A percentile compares a stretch with the other conserved stretches of the same genome.
Conservation (phyloP, 2,888 invertebrate species). For the Rhyacophila evoluta region DNA sequence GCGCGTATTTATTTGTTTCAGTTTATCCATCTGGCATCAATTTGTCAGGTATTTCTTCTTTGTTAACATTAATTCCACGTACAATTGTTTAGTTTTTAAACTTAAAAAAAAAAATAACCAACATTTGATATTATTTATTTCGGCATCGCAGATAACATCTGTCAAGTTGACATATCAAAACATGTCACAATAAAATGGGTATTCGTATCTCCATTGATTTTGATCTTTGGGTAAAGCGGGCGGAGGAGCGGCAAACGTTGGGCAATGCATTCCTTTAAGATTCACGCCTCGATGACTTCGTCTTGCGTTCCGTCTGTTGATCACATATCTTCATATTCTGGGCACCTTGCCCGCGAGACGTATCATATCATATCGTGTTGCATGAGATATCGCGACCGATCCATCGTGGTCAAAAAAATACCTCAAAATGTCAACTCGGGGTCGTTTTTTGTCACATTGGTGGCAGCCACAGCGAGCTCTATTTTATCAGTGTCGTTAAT, state of each 20-base stretch:
- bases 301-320: neutral
- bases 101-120: too few species aligned
- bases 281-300: neutral
- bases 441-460: neutral
- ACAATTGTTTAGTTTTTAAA: too few species aligned
- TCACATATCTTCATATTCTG: neutral
- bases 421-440: neutral
- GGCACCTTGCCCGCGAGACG: neutral
- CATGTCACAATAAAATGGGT: too few species aligned
- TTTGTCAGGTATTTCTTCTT: too few species aligned
- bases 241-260: neutral
- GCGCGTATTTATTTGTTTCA: too few species aligned
- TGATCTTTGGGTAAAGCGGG: neutral
- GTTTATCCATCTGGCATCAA: too few species aligned
- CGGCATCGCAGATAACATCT: too few species aligned
- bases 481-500: neutral
- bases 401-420: neutral
- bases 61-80: too few species aligned
- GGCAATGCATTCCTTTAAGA: constrained; percentile 1
- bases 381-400: neutral
- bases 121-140: too few species aligned
- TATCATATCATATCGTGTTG: neutral
- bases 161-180: neutral
- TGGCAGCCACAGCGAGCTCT: neutral
- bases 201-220: neutral